phyloP scores from a whole-genome alignment of 35 echinoderm and acorn worm genomes.

The Stichopus chloronotus region DNA sequence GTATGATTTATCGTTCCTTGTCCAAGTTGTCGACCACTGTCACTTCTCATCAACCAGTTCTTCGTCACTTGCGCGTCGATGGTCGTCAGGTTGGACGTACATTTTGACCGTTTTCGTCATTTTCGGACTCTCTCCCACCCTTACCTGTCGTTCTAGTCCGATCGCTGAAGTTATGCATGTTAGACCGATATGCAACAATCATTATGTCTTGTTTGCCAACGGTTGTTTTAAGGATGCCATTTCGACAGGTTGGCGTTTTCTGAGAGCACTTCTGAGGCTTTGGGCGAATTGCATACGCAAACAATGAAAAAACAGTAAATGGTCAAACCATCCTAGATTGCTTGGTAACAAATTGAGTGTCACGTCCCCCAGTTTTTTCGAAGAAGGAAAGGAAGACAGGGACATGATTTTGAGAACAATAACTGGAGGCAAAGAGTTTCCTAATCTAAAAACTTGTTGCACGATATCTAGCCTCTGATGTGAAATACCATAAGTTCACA shows the following conservation, averaged over 20 bases:
- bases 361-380: not conserved
- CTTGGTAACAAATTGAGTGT: not conserved
- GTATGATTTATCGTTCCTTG: slow-evolving; percentile 26
- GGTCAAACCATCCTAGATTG: not conserved
- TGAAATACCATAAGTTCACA: no score
- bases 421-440: no score
- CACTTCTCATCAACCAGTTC: not conserved
- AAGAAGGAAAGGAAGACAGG: not conserved
- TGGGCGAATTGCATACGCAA: not conserved
- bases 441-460: no score
- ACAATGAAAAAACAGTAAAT: not conserved
- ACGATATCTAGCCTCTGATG: no score
- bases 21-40: not conserved
- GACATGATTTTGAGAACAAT: not conserved
- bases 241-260: not conserved
- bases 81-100: not conserved
- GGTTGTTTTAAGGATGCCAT: not conserved
- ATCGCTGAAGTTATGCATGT: not conserved
- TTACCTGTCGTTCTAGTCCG: not conserved
- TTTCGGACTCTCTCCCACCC: not conserved
- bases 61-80: not conserved
- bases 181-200: not conserved
- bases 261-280: not conserved
- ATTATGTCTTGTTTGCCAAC: not conserved
- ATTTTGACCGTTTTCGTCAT: no score